Base-by-base conservation (phyloP, 2,888 invertebrate species). In the Drosophila suboccidentalis region DNA sequence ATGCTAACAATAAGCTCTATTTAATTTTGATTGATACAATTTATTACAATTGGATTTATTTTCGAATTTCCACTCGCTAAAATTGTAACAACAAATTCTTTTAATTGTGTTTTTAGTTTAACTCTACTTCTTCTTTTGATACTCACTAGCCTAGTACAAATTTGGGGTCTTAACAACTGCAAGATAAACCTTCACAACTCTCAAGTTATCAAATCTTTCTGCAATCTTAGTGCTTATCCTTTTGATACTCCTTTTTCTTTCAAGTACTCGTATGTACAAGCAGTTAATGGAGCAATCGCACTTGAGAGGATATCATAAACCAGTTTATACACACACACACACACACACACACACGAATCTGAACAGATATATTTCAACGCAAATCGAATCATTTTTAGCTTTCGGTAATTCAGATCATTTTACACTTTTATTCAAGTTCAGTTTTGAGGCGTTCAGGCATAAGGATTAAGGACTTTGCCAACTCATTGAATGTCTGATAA, bases 391-490 rank as follows among this genome's bases (percentile, higher is more conserved):
- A 15, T 39, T 43, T 34, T 43, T 39, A 55, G 55, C 43, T 49
- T 60, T 46, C 39, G 38, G 46, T n/a, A 59, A 71, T 64, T 49
- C 74, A 44, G 72, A 47, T 53, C 72, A 22, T 51, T 44, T 60
- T 72, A 62, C 58, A 55, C 54, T 58, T 60, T 47, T 46, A 19
- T 15, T 32, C 44, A 43, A 34, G 55, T 53, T 36, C 5, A 44
- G 38, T 19, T 53, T 13, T 13, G 10, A 34, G 36, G 22, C 39
- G 26, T 41, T 41, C 51, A 9, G 17, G 26, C 34, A 22, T 47
- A 32, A 38, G 70, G 61, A 60, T 63, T 71, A 66, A 75, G 76
- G 47, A 77, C 76, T 80, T 77, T 75, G 70, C 43, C 60, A 80
- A 65, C 59, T 75, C 71, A 77, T 75, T 77, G 76, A 70, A 70